Evolutionary conservation across 2,797 vertebrate genomes (phyloP).

Genomic region (Gila robusta): DNA sequence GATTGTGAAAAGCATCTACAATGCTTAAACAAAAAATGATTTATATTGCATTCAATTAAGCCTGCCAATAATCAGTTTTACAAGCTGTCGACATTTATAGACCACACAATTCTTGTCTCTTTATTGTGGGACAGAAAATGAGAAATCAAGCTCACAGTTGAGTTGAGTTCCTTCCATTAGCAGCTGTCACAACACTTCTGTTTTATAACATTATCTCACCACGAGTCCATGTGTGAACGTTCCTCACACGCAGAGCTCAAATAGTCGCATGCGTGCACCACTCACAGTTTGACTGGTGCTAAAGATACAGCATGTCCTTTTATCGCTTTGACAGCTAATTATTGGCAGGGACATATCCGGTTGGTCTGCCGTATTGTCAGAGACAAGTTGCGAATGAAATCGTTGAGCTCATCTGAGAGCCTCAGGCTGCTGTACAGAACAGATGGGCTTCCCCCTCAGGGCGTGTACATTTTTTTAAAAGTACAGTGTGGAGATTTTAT

Average conservation of each 20-base stretch:
- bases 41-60: neutral
- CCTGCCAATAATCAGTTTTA: neutral
- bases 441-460: slow-evolving; percentile 37
- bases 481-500: slow-evolving; percentile 10
- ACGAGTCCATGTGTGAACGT: neutral
- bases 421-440: slow-evolving; percentile 49
- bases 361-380: slow-evolving; percentile 54
- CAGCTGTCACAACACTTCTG: slow-evolving; percentile 29
- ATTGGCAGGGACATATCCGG: slow-evolving; percentile 52
- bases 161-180: neutral
- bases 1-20: neutral
- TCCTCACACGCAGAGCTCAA: slow-evolving; percentile 22
- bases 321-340: slow-evolving; percentile 53
- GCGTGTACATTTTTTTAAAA: neutral
- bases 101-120: neutral
- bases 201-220: slow-evolving; percentile 28
- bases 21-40: neutral
- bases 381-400: slow-evolving; percentile 57
- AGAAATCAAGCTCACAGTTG: neutral
- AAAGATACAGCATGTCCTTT: slow-evolving; percentile 50
- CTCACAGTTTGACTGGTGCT: slow-evolving; percentile 49
- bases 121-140: neutral
- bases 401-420: slow-evolving; percentile 45
- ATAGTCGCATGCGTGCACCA: neutral
- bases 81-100: neutral